Percentiles rank a stretch among this genome's conserved stretches.
Conservation (phyloP, 2,888 invertebrate species). For the Podotricha telesiphe region DNA sequence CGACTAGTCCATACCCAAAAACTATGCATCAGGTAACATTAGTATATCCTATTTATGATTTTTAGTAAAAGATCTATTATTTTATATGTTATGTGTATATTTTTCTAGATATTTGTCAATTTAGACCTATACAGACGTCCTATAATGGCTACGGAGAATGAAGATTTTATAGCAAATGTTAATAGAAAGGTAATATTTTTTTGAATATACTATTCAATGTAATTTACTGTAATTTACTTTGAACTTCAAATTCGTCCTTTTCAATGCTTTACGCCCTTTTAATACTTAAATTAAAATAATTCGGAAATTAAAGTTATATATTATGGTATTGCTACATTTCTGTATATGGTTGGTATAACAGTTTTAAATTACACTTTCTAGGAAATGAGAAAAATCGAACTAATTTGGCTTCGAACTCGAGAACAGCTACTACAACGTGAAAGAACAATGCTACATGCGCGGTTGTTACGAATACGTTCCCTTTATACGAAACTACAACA, state of each 20-base stretch:
- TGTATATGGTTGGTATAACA: too few species aligned
- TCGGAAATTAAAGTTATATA: too few species aligned
- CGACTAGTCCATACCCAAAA: conserved; percentile 65
- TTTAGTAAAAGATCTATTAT: neutral
- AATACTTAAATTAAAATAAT: too few species aligned
- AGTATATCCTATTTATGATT: neutral
- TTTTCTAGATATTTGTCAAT: conserved; percentile 72
- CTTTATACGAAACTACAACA: conserved; percentile 64
- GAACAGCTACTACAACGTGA: conserved; percentile 65
- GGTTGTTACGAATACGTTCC: conserved; percentile 63
- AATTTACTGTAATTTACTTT: too few species aligned
- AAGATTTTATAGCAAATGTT: conserved; percentile 83
- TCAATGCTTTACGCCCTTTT: too few species aligned
- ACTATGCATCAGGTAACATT: conserved; percentile 72
- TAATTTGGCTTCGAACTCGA: conserved; percentile 64
- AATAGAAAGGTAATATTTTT: conserved; percentile 76
- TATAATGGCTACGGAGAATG: conserved; percentile 79
- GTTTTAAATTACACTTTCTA: conserved; percentile 43
- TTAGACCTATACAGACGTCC: conserved; percentile 76
- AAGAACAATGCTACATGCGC: conserved; percentile 62
- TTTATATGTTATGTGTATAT: neutral
- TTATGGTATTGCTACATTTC: too few species aligned
- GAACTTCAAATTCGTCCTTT: too few species aligned
- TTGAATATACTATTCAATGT: too few species aligned
- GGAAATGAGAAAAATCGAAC: conserved; percentile 75